These are phyloP conservation scores for Chrysemys picta DNA, from an alignment of 2,113 vertebrate species.

Conservation along the genomic window DNA sequence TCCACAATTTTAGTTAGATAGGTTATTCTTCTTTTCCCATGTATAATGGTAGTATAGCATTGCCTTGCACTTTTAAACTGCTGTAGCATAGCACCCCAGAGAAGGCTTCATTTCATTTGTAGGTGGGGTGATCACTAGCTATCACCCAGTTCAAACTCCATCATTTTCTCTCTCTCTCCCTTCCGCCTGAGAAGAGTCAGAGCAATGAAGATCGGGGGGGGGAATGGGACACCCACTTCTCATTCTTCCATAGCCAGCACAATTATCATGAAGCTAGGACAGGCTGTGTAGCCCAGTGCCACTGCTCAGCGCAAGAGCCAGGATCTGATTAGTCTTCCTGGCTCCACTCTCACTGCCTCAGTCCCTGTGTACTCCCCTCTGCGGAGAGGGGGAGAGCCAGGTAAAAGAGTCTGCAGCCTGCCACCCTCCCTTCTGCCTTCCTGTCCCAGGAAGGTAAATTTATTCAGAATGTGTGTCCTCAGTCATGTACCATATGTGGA, in stretches of 20 bases:
- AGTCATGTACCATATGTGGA: conserved; percentile 27
- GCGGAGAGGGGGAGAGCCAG: background rate
- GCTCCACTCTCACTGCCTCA: background rate
- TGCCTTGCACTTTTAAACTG: conserved; percentile 11
- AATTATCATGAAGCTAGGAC: background rate
- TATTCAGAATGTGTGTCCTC: conserved; percentile 72
- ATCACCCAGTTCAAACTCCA: conserved; percentile 10
- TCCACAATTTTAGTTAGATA: background rate
- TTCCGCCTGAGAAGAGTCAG: background rate
- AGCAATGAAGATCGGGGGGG: background rate
- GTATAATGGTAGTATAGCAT: background rate
- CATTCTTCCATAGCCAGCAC: background rate
- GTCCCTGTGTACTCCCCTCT: background rate
- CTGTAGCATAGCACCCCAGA: conserved; percentile 37
- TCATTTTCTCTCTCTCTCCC: background rate
- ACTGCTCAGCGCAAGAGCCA: rapidly evolving
- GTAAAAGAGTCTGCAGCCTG: conserved; percentile 40
- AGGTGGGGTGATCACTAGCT: conserved; percentile 26
- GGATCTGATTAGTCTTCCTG: background rate
- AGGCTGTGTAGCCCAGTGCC: background rate
- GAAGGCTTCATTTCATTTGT: conserved; percentile 1
- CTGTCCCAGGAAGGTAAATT: conserved; percentile 67
- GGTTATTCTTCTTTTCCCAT: conserved; percentile 17
- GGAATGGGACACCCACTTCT: background rate
- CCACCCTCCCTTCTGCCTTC: conserved; percentile 46